Conservation (phyloP, 1,140 invertebrate species). For the Ips typographus region DNA sequence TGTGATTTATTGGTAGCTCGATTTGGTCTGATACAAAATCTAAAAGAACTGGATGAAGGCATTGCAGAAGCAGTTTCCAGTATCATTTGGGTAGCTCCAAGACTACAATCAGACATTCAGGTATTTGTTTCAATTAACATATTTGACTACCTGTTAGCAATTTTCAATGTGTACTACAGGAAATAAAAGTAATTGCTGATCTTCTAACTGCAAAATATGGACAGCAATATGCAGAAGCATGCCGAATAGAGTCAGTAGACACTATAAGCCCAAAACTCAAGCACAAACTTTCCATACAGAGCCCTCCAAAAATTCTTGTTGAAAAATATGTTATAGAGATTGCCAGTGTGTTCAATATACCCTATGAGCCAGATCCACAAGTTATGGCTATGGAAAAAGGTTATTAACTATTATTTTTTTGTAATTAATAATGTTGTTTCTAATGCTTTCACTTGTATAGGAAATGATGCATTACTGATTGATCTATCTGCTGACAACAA, state of each 20-base stretch:
- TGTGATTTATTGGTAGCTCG: constrained; percentile 96
- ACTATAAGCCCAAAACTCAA: constrained; percentile 94
- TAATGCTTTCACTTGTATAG: constrained; percentile 19
- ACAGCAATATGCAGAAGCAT: constrained; percentile 86
- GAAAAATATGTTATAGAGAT: constrained; percentile 97
- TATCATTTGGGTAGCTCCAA: constrained; percentile 94
- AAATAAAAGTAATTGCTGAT: constrained; percentile 91
- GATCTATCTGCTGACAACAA: constrained; percentile 65
- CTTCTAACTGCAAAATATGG: constrained; percentile 93
- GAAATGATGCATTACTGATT: constrained; percentile 73
- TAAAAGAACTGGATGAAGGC: constrained; percentile 96
- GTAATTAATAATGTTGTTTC: background rate
- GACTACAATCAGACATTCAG: constrained; percentile 78
- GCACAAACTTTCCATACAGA: constrained; percentile 93
- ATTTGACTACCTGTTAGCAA: background rate
- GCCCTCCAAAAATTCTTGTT: constrained; percentile 93
- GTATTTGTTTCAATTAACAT: constrained; percentile 43
- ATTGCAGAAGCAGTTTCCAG: constrained; percentile 94
- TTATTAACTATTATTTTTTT: background rate
- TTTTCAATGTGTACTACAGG: constrained; percentile 52
- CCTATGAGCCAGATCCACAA: constrained; percentile 90
- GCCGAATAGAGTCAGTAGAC: constrained; percentile 72
- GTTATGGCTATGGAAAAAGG: constrained; percentile 77
- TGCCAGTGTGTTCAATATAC: constrained; percentile 90
- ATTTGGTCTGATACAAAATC: constrained; percentile 96